A percentile compares a stretch with the other conserved stretches of the same genome.
These are phyloP conservation scores for Drosophila suzukii DNA, from an alignment of 1,140 invertebrate species.

Conservation along the genomic window DNA sequence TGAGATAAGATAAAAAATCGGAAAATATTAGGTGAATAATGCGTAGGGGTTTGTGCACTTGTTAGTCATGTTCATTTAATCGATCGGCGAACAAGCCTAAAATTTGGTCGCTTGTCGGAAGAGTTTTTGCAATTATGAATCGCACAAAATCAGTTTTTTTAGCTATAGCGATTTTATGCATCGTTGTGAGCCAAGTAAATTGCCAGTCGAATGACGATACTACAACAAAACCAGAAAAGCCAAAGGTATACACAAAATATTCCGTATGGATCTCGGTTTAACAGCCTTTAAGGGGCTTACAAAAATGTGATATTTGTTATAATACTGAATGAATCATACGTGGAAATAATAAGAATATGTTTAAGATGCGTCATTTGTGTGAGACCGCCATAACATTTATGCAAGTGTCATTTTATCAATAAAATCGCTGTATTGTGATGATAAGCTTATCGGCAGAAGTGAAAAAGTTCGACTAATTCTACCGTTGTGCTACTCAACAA, in stretches of 20 bases:
- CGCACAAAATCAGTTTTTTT: not conserved
- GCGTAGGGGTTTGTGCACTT: conserved; percentile 5
- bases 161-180: conserved; percentile 3
- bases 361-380: not conserved
- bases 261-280: not conserved
- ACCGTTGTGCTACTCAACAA: not conserved
- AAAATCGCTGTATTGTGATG: conserved; percentile 3
- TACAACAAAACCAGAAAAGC: not conserved
- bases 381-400: not conserved
- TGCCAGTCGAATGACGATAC: conserved; percentile 2
- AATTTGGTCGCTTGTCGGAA: not conserved
- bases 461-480: not conserved
- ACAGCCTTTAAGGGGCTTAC: not conserved
- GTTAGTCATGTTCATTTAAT: conserved; percentile 41
- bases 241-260: conserved; percentile 15
- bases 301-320: not conserved
- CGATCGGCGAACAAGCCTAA: conserved; percentile 25
- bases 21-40: conserved; percentile 30
- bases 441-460: conserved; percentile 12
- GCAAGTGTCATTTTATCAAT: conserved; percentile 3
- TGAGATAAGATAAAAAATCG: conserved; percentile 34
- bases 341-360: not conserved
- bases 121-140: conserved; percentile 10
- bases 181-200: not conserved
- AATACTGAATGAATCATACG: no score